These are phyloP conservation scores for Deroplatys truncata DNA, from an alignment of 2,888 invertebrate species.

Conservation along the genomic window DNA sequence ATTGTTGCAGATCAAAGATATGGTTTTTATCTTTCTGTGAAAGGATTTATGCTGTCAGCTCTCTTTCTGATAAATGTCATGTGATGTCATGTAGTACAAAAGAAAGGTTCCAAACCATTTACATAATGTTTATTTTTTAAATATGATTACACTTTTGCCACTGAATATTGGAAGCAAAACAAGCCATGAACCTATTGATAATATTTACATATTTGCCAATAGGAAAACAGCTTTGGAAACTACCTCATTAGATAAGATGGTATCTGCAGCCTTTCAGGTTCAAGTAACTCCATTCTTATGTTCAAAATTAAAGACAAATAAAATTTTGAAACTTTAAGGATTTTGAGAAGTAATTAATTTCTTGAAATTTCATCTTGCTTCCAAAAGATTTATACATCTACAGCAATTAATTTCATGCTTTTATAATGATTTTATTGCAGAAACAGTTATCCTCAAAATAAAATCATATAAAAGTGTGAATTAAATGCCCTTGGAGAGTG, in stretches of 20 bases:
- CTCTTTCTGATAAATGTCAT: not conserved
- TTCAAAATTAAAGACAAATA: not conserved
- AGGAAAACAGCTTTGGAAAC: not conserved
- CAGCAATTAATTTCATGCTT: not conserved
- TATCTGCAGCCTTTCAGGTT: not conserved
- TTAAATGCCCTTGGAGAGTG: too few relatives aligned
- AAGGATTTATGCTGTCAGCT: not conserved
- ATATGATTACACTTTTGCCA: not conserved
- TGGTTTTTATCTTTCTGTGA: not conserved
- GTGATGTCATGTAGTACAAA: not conserved
- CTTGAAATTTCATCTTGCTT: not conserved
- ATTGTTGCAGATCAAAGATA: not conserved
- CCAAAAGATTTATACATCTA: not conserved
- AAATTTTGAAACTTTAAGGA: not conserved
- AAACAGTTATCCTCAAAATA: not conserved
- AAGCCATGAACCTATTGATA: not conserved
- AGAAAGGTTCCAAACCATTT: not conserved
- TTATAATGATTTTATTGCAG: not conserved
- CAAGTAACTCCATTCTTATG: not conserved
- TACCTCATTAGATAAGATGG: not conserved
- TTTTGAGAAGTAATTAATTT: not conserved
- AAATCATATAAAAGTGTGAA: too few relatives aligned
- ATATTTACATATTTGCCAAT: not conserved
- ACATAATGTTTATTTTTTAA: not conserved
- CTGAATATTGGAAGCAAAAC: not conserved